Percentiles rank a stretch among this genome's conserved stretches.
These are phyloP conservation scores for Thryonomys swinderianus DNA, from an alignment of 2,113 vertebrate species.

Conservation along the genomic window DNA sequence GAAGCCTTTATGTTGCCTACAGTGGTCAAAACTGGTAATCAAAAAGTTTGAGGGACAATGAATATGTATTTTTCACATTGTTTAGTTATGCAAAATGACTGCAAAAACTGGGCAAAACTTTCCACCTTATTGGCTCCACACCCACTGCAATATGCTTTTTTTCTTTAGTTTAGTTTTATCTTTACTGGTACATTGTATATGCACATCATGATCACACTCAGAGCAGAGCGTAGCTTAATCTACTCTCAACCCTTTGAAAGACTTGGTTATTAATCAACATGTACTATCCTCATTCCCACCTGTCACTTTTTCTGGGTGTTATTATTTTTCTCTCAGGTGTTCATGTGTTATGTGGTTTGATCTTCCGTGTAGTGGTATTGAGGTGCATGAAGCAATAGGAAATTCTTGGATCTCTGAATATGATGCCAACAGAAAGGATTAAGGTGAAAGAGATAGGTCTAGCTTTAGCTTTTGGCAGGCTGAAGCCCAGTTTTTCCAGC, in stretches of 20 bases:
- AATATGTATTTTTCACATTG: not conserved
- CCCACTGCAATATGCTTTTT: not conserved
- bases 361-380: not conserved
- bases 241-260: not conserved
- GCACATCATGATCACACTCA: no score
- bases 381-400: not conserved
- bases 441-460: no score
- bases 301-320: not conserved
- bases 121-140: not conserved
- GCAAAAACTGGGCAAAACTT: not conserved
- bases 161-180: no score
- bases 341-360: not conserved
- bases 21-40: not conserved
- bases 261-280: not conserved
- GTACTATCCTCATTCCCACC: accelerated
- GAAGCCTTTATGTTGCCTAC: not conserved
- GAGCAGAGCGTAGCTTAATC: not conserved
- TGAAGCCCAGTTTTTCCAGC: no score
- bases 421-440: not conserved
- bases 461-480: no score
- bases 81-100: not conserved
- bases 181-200: no score
- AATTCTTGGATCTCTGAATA: not conserved
- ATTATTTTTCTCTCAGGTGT: not conserved
- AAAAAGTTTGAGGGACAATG: not conserved